Base-by-base conservation (phyloP, 2,888 invertebrate species). In the Zygogramma bicolorata region DNA sequence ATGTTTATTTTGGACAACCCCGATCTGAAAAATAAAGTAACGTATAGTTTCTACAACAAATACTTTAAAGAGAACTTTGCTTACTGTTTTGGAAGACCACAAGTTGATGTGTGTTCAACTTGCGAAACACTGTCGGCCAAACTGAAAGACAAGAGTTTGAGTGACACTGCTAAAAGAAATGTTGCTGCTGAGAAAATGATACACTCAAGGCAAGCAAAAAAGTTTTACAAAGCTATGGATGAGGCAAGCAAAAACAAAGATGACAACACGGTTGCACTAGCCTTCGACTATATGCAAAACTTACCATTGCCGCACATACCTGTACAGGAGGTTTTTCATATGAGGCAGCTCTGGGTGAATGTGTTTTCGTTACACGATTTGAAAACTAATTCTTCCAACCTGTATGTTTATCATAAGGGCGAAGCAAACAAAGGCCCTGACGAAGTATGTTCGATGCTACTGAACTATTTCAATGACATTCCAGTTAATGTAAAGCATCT, bases 271-370 rank as follows among this genome's bases (percentile, higher is more conserved):
- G 69, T 61, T 15, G 81, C 74, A 22, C 70, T 83, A 18, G 34
- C 58, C 25, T 80, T 81, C 65, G 80, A 82, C 68, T 82, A 67
- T 60, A 81, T 82, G 79, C 81, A 82, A 71, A 75, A 75, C 53
- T 13, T 74, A n/a, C 75, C 75, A 5, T 53, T 75, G 13, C 75
- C 72, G 13, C 61, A 72, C 18, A 75, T 82, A 49, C 81, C 83
- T 27, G 81, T 83, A 2, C 82, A 82, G 69, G 79, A 81, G 57
- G 72, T 78, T 82, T 84, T 71, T 83, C n/a, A 84, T 68, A 59
- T 57, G 31, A 31, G 74, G 25, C 68, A 71, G 59, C 68, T 74
- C 18, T 71, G 63, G 71, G 68, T 71, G 46, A 59, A 67, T 22
- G 58, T 53, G 53, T 66, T 73, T 53, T 38, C 7, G 29, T n/a